Evolutionary conservation across 1,140 invertebrate genomes (phyloP), one percentile per base, ranked within the genome.

Genomic region (Scaptodrosophila lebanonensis): DNA sequence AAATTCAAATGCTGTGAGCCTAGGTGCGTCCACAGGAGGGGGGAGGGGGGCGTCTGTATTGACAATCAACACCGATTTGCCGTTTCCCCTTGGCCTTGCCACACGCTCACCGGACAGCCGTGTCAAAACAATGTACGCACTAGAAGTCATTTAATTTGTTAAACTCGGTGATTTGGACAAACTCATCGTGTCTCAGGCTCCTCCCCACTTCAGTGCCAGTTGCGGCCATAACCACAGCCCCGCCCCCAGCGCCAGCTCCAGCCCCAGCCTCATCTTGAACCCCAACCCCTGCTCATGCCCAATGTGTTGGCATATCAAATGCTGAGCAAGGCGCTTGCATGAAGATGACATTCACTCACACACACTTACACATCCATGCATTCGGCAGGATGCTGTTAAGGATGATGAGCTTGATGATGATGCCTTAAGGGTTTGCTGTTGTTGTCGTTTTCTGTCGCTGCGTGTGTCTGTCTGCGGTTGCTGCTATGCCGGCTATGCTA

Each of bases 91-190:
- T 77, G 70, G 53, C n/a, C 11, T 51, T 51, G 29, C 36, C 47
- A 60, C 29, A 4, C 8, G 22, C 22, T 35, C 25, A 25, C n/a
- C 38, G 53, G 71, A 84, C 79, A 77, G 58, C 49, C 75, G 62
- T 84, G 82, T 84, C 82, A 84, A 82, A 84, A 84, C 82, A 84
- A 84, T 84, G 82, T 84, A 84, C 70, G 79, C 66, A 84, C 82
- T 84, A 79, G 82, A 84, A 84, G 82, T 84, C 82, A 84, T 84
- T 84, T 84, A 84, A 84, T 84, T 84, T 84, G 82, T 84, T 84
- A 84, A 82, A 84, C 82, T 84, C 72, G 65, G 65, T 73, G 79
- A 84, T 79, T 84, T 70, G 56, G 38, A 69, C 76, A 71, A 66
- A 69, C 75, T 79, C 58, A n/a, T n/a, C n/a, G n/a, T n/a, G n/a